These are phyloP conservation scores for Folsomia candida DNA, from an alignment of 2,888 invertebrate species.

Conservation along the genomic window DNA sequence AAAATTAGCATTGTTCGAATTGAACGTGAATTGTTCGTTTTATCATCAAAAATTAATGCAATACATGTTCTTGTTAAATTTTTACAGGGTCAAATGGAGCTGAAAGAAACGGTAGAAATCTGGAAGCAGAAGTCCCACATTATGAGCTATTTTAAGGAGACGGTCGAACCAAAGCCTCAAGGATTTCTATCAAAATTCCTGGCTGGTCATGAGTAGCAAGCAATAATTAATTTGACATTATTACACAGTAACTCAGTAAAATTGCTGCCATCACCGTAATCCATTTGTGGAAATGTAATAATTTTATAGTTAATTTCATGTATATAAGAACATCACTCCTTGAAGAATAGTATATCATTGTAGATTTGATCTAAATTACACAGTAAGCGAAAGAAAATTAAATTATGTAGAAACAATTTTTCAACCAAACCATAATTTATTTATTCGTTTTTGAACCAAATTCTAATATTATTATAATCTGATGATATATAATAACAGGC, in stretches of 20 bases:
- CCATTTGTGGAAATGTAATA: background rate
- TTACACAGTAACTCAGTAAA: too few relatives aligned
- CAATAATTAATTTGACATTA: too few relatives aligned
- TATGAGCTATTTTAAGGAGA: constrained; percentile 84
- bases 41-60: too few relatives aligned
- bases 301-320: background rate
- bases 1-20: too few relatives aligned
- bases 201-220: constrained; percentile 57
- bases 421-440: background rate
- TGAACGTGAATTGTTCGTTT: too few relatives aligned
- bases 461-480: background rate
- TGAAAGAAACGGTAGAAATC: constrained; percentile 76
- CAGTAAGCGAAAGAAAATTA: background rate
- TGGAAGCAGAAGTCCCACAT: constrained; percentile 89
- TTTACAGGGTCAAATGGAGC: constrained; percentile 86
- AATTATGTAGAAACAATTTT: background rate
- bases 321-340: too few relatives aligned
- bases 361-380: background rate
- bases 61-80: background rate
- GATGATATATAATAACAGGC: background rate
- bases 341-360: background rate
- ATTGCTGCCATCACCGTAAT: background rate
- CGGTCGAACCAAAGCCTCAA: constrained; percentile 76
- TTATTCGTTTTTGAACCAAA: background rate
- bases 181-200: constrained; percentile 92